Evolutionary conservation across 2,113 vertebrate species (phyloP).

Genomic region (Sceloporus undulatus): DNA sequence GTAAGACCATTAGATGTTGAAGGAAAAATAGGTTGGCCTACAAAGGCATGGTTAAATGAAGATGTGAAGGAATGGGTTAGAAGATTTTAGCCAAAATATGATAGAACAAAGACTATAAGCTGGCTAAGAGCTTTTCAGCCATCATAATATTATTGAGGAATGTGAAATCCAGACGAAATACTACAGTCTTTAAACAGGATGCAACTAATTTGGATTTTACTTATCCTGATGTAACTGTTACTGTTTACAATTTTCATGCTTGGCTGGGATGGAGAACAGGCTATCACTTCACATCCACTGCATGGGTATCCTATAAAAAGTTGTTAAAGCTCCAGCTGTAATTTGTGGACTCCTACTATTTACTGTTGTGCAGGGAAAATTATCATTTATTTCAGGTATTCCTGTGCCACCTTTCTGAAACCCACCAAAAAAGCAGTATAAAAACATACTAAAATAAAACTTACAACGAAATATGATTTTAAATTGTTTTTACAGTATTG

Average conservation of each 20-base stretch:
- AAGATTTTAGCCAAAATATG: background rate
- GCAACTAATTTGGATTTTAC: background rate
- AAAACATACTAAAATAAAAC: background rate
- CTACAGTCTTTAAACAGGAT: background rate
- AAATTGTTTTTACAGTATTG: too few species aligned
- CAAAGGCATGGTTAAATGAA: background rate
- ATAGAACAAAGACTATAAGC: background rate
- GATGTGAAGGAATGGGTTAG: background rate
- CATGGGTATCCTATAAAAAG: background rate
- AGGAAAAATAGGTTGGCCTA: too few species aligned
- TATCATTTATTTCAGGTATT: background rate
- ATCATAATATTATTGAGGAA: background rate
- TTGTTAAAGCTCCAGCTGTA: background rate
- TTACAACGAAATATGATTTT: too few species aligned
- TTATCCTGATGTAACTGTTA: background rate
- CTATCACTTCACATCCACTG: background rate
- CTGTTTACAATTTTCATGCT: background rate
- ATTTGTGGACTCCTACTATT: background rate
- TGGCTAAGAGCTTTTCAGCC: background rate
- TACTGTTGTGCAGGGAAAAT: background rate
- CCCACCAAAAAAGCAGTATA: background rate
- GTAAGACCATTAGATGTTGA: background rate
- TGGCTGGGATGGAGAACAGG: background rate
- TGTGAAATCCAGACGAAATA: background rate
- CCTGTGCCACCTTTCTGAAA: background rate